Conservation (phyloP, 2,113 vertebrate genomes). For the Megaptera novaeangliae region DNA sequence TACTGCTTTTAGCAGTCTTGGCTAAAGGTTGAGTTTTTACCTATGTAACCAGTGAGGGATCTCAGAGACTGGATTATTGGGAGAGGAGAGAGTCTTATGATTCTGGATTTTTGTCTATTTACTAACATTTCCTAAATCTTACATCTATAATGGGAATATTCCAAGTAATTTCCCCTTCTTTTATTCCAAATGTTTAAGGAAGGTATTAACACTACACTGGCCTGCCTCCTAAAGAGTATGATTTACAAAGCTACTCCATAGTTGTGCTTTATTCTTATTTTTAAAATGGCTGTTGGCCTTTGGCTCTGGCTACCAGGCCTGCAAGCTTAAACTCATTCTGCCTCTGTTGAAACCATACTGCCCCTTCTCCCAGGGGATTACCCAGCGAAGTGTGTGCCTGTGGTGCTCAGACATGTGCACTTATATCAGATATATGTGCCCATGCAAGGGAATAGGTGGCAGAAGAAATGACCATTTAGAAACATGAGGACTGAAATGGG, state of each 20-base stretch:
- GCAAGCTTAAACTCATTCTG: background rate
- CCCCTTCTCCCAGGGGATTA: background rate
- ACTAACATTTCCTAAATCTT: background rate
- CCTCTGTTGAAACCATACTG: background rate
- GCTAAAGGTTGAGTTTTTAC: background rate
- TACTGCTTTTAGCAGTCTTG: background rate
- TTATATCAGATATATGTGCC: background rate
- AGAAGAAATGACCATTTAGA: background rate
- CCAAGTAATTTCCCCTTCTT: background rate
- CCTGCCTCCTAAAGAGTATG: background rate
- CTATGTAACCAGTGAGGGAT: background rate
- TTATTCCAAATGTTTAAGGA: background rate
- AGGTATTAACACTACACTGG: background rate
- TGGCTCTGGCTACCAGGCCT: conserved; percentile 8
- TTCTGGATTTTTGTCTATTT: conserved; percentile 13
- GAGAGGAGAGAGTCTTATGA: background rate
- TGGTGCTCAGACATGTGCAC: background rate
- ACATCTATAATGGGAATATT: background rate
- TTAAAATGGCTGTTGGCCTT: conserved; percentile 30
- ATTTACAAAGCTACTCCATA: background rate
- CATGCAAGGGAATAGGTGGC: background rate
- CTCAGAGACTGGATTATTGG: background rate
- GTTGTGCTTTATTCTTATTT: background rate
- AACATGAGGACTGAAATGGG: background rate
- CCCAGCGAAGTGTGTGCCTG: background rate